These are phyloP conservation scores for Ophion obscuratus DNA, from an alignment of 2,888 invertebrate genomes.

Conservation along the genomic window DNA sequence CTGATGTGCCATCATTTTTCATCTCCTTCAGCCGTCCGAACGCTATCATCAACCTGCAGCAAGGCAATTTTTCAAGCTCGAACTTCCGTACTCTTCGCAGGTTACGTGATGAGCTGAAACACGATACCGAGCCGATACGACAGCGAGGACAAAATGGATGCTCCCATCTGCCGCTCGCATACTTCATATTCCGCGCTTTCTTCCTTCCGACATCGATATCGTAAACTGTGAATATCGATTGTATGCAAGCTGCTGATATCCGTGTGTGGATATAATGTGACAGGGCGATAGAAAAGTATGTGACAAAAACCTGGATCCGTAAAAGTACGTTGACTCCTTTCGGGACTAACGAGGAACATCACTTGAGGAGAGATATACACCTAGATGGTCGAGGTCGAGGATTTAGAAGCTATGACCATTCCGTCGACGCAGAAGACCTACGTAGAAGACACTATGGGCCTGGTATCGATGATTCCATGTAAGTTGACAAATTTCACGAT, in stretches of 20 bases:
- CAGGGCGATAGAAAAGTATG: neutral
- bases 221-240: neutral
- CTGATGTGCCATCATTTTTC: constrained; percentile 51
- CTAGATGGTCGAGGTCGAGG: too few species aligned
- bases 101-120: constrained; percentile 16
- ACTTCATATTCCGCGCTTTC: neutral
- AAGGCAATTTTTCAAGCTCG: constrained; percentile 50
- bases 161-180: neutral
- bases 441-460: too few species aligned
- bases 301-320: neutral
- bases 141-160: constrained; percentile 16
- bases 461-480: too few species aligned
- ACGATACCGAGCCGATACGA: neutral
- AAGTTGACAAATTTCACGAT: too few species aligned
- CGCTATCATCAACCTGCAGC: constrained; percentile 43
- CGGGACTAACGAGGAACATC: neutral
- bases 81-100: constrained; percentile 15
- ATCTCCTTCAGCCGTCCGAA: constrained; percentile 12
- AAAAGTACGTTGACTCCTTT: neutral
- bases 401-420: too few species aligned
- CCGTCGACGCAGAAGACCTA: too few species aligned
- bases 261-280: neutral
- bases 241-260: neutral
- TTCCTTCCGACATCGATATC: neutral
- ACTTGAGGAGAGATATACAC: too few species aligned